These are phyloP conservation scores for Felis chaus DNA, from an alignment of 2,113 vertebrate genomes.

Conservation along the genomic window DNA sequence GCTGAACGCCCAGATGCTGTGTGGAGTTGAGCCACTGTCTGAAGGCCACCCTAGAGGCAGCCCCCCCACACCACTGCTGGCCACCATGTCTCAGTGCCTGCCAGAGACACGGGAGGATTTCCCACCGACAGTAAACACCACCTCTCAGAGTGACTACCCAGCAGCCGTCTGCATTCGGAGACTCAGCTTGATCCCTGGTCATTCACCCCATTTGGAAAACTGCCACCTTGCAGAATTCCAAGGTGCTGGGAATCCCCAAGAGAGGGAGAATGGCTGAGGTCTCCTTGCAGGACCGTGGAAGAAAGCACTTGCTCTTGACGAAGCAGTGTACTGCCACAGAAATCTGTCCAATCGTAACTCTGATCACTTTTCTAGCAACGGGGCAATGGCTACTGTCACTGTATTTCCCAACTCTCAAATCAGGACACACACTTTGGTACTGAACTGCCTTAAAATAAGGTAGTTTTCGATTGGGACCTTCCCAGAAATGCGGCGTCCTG, in stretches of 20 bases:
- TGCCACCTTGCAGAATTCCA: not conserved
- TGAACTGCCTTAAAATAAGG: not conserved
- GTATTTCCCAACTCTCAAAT: not conserved
- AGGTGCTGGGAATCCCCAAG: not conserved
- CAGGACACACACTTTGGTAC: not conserved
- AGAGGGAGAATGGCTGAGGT: no score
- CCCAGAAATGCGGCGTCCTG: not conserved
- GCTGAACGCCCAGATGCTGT: not conserved
- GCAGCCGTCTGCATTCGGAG: not conserved
- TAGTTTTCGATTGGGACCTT: not conserved
- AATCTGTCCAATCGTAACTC: not conserved
- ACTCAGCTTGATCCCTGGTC: not conserved
- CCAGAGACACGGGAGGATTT: rapidly evolving
- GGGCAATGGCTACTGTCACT: not conserved
- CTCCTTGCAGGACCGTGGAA: not conserved
- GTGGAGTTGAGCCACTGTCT: not conserved
- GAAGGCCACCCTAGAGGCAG: not conserved
- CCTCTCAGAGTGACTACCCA: not conserved
- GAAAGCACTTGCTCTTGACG: not conserved
- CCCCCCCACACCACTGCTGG: not conserved
- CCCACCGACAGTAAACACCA: not conserved
- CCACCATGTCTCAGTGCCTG: no score
- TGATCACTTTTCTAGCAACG: not conserved
- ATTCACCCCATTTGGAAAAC: not conserved
- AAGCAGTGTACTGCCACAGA: not conserved